Conservation (phyloP, 35 echinoderm and acorn worm genomes). For the Apostichopus japonicus region DNA sequence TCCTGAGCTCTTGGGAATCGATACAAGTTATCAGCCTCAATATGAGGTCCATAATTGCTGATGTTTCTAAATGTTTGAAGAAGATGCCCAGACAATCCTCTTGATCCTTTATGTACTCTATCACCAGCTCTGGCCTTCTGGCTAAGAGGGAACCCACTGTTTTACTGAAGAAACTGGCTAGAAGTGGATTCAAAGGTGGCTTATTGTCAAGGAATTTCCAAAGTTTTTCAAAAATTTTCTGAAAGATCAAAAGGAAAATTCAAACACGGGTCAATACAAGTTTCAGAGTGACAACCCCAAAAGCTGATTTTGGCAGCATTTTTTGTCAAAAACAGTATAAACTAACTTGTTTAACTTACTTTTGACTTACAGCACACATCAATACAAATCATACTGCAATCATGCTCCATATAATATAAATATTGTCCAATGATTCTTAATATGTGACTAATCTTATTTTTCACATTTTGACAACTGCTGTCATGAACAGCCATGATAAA, state of each 20-base stretch:
- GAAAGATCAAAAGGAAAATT: slow-evolving; percentile 30
- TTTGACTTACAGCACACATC: too few relatives aligned
- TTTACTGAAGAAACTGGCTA: slow-evolving; percentile 99
- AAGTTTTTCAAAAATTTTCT: slow-evolving; percentile 80
- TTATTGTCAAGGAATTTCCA: slow-evolving; percentile 91
- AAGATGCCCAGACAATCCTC: slow-evolving; percentile 86
- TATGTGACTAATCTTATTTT: too few relatives aligned
- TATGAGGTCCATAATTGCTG: slow-evolving; percentile 97
- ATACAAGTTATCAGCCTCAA: slow-evolving; percentile 96
- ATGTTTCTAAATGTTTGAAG: slow-evolving; percentile 91
- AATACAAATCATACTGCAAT: too few relatives aligned
- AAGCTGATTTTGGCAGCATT: too few relatives aligned
- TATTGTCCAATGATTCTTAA: too few relatives aligned
- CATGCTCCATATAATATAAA: too few relatives aligned
- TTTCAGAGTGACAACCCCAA: too few relatives aligned
- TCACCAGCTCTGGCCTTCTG: slow-evolving; percentile 84
- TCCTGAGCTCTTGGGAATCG: slow-evolving; percentile 88
- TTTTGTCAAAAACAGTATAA: too few relatives aligned
- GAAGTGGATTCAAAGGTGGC: slow-evolving; percentile 94
- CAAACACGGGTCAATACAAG: neutral
- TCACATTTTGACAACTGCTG: too few relatives aligned
- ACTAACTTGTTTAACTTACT: too few relatives aligned
- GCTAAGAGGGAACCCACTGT: slow-evolving; percentile 85
- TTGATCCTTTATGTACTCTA: slow-evolving; percentile 83
- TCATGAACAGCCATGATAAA: too few relatives aligned